phyloP scores from a whole-genome alignment of 2,797 vertebrate genomes.

The Tenualosa ilisha region DNA sequence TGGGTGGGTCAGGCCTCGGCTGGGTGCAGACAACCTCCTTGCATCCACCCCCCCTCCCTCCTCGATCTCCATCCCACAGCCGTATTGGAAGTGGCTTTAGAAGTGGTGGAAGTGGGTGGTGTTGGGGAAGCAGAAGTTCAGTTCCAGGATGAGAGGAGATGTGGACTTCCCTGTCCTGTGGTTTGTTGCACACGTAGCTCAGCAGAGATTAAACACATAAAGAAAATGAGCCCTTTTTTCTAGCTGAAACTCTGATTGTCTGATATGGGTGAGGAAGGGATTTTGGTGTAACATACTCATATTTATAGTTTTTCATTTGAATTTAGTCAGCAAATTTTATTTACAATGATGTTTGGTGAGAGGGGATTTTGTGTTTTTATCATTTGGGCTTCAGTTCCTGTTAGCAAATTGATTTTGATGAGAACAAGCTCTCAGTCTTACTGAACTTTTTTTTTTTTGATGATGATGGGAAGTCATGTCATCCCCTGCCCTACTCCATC shows the following conservation, averaged over 20 bases:
- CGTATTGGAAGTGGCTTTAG: neutral
- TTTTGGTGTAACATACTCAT: neutral
- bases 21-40: constrained; percentile 4
- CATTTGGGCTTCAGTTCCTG: neutral
- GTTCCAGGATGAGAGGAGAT: neutral
- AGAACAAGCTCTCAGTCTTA: constrained; percentile 50
- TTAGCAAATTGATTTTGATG: neutral
- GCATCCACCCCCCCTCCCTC: neutral
- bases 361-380: neutral
- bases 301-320: neutral
- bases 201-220: neutral
- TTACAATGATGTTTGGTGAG: neutral
- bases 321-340: neutral
- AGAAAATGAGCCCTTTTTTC: neutral
- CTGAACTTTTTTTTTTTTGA: constrained; percentile 51
- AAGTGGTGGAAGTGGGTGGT: neutral
- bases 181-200: neutral
- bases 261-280: neutral
- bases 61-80: neutral
- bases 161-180: neutral
- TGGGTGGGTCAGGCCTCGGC: constrained; percentile 45
- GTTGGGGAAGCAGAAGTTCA: neutral
- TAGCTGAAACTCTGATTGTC: neutral
- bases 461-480: constrained; percentile 52
- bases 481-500: neutral